Evolutionary conservation across 2,888 invertebrate genomes (phyloP).

Genomic region (Ochropleura leucogaster): DNA sequence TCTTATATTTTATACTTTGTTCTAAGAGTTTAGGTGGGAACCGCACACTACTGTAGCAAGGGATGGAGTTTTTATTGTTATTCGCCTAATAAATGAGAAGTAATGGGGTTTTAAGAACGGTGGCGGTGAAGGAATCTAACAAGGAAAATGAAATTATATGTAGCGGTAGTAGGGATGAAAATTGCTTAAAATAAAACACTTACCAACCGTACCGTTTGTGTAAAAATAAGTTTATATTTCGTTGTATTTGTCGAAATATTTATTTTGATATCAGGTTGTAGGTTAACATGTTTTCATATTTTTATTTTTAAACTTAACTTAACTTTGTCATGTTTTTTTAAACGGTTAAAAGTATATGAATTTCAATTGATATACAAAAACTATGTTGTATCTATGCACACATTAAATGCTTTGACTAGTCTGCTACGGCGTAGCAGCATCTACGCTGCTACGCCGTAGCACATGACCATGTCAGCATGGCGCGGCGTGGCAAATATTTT

Average conservation of each 20-base stretch:
- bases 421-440: constrained; percentile 40
- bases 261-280: neutral
- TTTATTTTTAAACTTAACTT: too few species aligned
- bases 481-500: constrained; percentile 23
- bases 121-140: neutral
- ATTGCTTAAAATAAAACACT: neutral
- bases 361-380: too few species aligned
- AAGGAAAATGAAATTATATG: neutral
- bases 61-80: constrained; percentile 29
- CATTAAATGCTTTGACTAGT: neutral
- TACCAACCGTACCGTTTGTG: neutral
- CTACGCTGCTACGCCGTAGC: constrained; percentile 33
- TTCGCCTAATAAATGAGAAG: constrained; percentile 5
- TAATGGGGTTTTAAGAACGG: neutral
- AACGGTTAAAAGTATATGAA: neutral
- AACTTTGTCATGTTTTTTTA: neutral
- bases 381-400: too few species aligned
- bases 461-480: neutral
- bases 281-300: neutral
- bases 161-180: neutral
- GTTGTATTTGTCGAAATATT: neutral
- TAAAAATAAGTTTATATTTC: neutral
- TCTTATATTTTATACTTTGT: constrained; percentile 66
- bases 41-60: constrained; percentile 19
- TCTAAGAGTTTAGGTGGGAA: constrained; percentile 44